Conservation (phyloP, 2,888 invertebrate species). For the Dicycla oo region DNA sequence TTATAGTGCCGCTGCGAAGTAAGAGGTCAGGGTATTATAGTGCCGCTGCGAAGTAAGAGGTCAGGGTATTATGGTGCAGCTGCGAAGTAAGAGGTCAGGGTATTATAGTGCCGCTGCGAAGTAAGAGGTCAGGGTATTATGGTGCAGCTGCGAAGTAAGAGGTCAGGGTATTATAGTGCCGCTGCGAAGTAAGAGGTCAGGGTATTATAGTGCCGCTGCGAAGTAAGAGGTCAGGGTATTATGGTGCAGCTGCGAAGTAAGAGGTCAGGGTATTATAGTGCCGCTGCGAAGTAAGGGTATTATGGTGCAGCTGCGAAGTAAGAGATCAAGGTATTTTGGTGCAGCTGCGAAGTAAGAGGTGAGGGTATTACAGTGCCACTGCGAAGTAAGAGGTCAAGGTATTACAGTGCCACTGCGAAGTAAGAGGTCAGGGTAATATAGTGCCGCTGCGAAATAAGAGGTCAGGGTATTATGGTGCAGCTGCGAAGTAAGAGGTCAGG, state of each 20-base stretch:
- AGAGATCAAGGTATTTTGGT: slow-evolving; percentile 14
- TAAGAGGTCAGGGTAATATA: slow-evolving; percentile 17
- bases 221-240: slow-evolving; percentile 17
- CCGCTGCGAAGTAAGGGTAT: too few species aligned
- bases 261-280: slow-evolving; percentile 14
- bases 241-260: slow-evolving; percentile 8
- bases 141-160: slow-evolving; percentile 9
- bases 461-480: slow-evolving; percentile 11
- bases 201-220: slow-evolving; percentile 3
- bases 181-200: slow-evolving; percentile 22
- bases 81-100: slow-evolving; percentile 24
- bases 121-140: slow-evolving; percentile 16
- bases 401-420: slow-evolving; percentile 2
- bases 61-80: slow-evolving; percentile 10
- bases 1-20: slow-evolving; percentile 6
- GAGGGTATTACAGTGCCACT: background rate
- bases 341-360: slow-evolving; percentile 18
- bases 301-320: too few species aligned
- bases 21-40: slow-evolving; percentile 13
- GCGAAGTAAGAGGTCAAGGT: slow-evolving; percentile 25
- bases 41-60: slow-evolving; percentile 12
- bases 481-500: slow-evolving; percentile 22
- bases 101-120: slow-evolving; percentile 2
- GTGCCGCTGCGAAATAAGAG: slow-evolving; percentile 11
- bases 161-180: slow-evolving; percentile 13